Evolutionary conservation across 1,140 invertebrate genomes (phyloP), one percentile per base, ranked within the genome.

Genomic region (Drosophila yakuba): DNA sequence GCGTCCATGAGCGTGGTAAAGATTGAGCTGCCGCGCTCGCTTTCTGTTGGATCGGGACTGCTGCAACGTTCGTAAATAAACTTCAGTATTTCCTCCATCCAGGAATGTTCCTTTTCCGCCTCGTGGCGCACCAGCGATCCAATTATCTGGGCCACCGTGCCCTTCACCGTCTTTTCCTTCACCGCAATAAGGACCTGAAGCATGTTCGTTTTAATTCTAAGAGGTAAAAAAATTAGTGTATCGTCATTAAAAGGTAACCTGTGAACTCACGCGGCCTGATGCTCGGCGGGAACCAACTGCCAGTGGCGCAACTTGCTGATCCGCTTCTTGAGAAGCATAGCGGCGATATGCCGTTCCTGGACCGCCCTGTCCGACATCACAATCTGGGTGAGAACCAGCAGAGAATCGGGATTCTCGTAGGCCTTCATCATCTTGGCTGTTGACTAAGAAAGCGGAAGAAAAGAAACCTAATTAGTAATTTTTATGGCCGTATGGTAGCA

Each of bases 71-170:
- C 69, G 36, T 81, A 92, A 20, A 97, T 92, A 80, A 96, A 96
- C 61, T 95, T 94, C 44, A 97, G 93, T 36, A 97, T 89, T 79
- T 96, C 95, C 8, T 94, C 94, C 58, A 89, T 63, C 96, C 96
- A 97, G 10, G 91, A 80, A 38, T 82, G 94, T 5, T 93, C 93
- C 11, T 94, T 93, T 55, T 96, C 74, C 28, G 72, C 93, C 92
- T 97, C 96, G 92, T 96, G 96, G 69, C 95, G 96, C 17, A 95
- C 94, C 55, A 97, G 93, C 2, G 94, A 93, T 17, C 95, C 96
- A 74, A 96, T 93, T 52, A 96, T 92, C 80, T 95, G 95, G 11
- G 94, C 94, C 62, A 96, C 94, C 4, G 94, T 89, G 89, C 94
- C 95, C 76, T 94, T 95, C 1, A 96, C 95, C 41, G 86, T 91